Evolutionary conservation across 2,888 invertebrate species (phyloP), one percentile per base, ranked within the genome.

Genomic region (Mythimna impura): DNA sequence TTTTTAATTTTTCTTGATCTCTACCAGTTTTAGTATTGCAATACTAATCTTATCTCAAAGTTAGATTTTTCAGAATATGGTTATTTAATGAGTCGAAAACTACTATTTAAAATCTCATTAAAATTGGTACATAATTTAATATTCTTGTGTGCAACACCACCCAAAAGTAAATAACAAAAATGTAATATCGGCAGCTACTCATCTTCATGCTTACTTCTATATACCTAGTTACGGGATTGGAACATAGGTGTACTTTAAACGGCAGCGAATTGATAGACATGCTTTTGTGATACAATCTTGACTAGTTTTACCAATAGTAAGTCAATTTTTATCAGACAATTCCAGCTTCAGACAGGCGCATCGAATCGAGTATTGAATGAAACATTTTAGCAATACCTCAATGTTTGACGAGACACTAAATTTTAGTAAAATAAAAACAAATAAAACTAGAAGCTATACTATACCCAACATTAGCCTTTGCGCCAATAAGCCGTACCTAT

Each of bases 1-100:
- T 64, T 60, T 63, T 55, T 67, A 77, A 36, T 66, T 61, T 64
- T 47, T 66, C 43, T 66, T 70, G 54, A 69, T 79, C 71, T 76
- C 47, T 58, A 65, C 40, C 47, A 34, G 20, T 66, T 7, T 22
- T 54, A 57, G 25, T 62, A 62, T 78, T 60, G 34, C 62, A 77
- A 79, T 66, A 75, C 3, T n/a, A 73, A 43, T n/a, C 20, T 36
- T 55, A 43, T 43, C 34, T 62, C n/a, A 50, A 60, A 55, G n/a
- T 43, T 47, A 54, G 8, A 25, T 43, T 34, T 58, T 54, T 20
- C 58, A 63, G n/a, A 60, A 52, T 52, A 62, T 22, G 9, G 7
- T 34, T 34, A 20, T 22, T 55, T 43, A n/a, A 66, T 76, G 20
- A 54, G 34, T 60, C 22, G 14, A 40, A 61, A 60, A 54, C 20